Evolutionary conservation across 2,888 invertebrate genomes (phyloP).

Genomic region (Macrosoma leucophasiata): DNA sequence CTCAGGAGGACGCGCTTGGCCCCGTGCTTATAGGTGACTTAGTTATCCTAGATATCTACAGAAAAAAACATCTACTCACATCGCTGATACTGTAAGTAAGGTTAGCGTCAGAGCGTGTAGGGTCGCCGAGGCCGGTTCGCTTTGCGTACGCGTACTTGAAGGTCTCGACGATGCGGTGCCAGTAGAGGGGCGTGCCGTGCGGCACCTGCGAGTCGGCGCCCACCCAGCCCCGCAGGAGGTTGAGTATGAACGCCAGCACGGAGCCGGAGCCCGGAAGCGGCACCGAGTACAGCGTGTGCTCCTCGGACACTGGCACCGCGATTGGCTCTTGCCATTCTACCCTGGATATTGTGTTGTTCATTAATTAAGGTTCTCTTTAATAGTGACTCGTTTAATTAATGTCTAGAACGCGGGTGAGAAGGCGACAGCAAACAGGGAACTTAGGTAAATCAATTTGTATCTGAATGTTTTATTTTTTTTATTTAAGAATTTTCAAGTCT

Average conservation of each 20-base stretch:
- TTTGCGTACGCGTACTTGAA: slow-evolving; percentile 95
- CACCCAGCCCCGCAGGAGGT: slow-evolving; percentile 80
- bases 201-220: slow-evolving; percentile 52
- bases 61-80: slow-evolving; percentile 28
- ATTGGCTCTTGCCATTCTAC: slow-evolving; percentile 80
- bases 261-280: slow-evolving; percentile 92
- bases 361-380: no score
- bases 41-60: no score
- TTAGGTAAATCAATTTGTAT: no score
- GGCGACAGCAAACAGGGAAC: background rate
- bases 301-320: slow-evolving; percentile 70
- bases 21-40: no score
- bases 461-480: no score
- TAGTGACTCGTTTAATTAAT: no score
- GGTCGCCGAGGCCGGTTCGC: slow-evolving; percentile 89
- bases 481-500: no score
- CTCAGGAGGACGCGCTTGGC: no score
- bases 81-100: slow-evolving; percentile 41
- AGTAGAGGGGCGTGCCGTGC: slow-evolving; percentile 58
- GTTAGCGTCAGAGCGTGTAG: slow-evolving; percentile 38
- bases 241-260: slow-evolving; percentile 87
- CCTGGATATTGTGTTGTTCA: no score
- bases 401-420: background rate
- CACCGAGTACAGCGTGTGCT: slow-evolving; percentile 82
- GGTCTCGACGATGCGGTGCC: slow-evolving; percentile 90